Evolutionary conservation across 2,113 vertebrate species (phyloP), one percentile per base, ranked within the genome.

Genomic region (Sander vitreus): DNA sequence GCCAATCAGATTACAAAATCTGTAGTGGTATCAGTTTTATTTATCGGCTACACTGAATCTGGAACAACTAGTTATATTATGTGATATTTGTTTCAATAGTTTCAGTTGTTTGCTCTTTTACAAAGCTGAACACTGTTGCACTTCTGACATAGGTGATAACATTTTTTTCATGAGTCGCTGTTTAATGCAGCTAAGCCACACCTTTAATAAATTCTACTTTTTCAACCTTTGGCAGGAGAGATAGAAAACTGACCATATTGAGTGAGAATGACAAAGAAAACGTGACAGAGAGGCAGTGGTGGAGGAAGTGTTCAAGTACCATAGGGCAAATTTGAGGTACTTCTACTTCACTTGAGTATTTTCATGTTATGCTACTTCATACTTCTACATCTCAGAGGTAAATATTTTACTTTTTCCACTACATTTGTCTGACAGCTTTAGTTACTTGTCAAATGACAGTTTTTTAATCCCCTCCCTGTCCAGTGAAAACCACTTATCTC

Each of bases 211-310:
- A 59, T 53, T 13, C 16, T 72, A 54, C 10, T 4, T 18, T 27
- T 76, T 70, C 15, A 23, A 25, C 36, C 48, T 69, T 63, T 68
- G 21, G 5, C 62, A 54, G 30, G 12, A 43, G 51, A 54, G 16
- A 53, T n/a, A 48, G 9, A 58, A 58, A 47, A 23, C 16, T n/a
- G 2, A 50, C 3, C 25, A 51, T 21, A 51, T 0, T 51, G 39
- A 57, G 63, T 8, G 39, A 76, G 27, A 45, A 59, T 21, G 43
- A n/a, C 9, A 58, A 33, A 66, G 50, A 58, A 67, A 51, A 59
- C 43, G 13, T 12, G 10, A 53, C 27, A 36, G 23, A 21, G 21
- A 55, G 73, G 3, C 25, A 53, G 27, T 5, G 59, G 30, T 36
- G 9, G 33, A 62, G 30, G 18, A 62, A 1, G 59, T 62, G 12